Evolutionary conservation across 2,888 invertebrate genomes (phyloP).

Genomic region (Acronicta alni): DNA sequence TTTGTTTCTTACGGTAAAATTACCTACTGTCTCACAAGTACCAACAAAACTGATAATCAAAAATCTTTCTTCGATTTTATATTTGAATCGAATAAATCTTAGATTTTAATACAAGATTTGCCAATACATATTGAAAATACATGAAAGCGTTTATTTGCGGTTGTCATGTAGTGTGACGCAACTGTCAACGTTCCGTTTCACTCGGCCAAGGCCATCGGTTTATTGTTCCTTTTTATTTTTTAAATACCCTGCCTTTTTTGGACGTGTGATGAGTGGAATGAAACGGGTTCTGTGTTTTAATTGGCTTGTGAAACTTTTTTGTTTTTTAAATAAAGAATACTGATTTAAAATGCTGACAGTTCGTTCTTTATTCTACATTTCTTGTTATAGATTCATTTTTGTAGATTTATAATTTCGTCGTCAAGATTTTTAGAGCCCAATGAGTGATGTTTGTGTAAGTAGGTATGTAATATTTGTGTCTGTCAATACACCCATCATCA

Average conservation of each 20-base stretch:
- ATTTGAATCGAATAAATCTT: background rate
- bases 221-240: conserved; percentile 54
- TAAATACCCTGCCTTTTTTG: conserved; percentile 41
- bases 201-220: conserved; percentile 44
- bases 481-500: no score
- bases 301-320: conserved; percentile 31
- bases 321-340: background rate
- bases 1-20: no score
- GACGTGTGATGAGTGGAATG: conserved; percentile 42
- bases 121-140: conserved; percentile 32
- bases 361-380: no score
- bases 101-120: conserved; percentile 34
- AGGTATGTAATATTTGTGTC: no score
- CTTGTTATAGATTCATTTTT: no score
- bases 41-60: no score
- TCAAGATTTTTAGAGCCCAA: no score
- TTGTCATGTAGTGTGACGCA: conserved; percentile 40
- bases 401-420: no score
- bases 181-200: conserved; percentile 45
- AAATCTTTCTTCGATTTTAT: background rate
- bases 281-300: conserved; percentile 41
- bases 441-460: no score
- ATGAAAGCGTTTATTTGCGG: conserved; percentile 32
- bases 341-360: background rate
- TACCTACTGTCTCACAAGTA: no score